Base-by-base conservation (phyloP, 2,113 vertebrate species). In the Scopus umbretta region DNA sequence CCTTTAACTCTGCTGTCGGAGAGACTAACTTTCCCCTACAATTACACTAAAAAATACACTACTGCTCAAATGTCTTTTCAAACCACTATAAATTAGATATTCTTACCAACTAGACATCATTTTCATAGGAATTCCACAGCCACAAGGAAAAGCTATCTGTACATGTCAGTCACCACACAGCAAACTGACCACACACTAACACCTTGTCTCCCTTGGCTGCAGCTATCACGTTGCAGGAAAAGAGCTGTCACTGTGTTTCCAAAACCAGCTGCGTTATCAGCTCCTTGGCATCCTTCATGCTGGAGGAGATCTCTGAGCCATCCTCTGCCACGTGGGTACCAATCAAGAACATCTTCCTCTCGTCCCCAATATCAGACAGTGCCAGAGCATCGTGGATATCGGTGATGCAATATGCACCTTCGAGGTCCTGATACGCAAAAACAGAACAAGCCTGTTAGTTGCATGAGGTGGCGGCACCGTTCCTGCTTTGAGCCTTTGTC, bases 311-410 rank as follows among this genome's bases (percentile, higher is more conserved):
- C 94, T 98, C 98, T 0, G 97, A 91, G 75, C 98, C 97, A 1
- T 98, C 98, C 82, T 98, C 98, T 90, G 93, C 97, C 93, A 97
- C 98, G 5, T 98, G 95, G 16, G 99, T 99, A 42, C 99, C 98
- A 79, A 99, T 99, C 96, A 99, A 97, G 97, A 99, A 99, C 96
- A 99, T 82, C 96, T 98, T 98, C 52, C 99, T 97, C 47, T 98
- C 82, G 4, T 99, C 99, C 6, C 99, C 99, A 16, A 98, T 95
- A 42, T 98, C 98, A 2, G 98, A 98, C 68, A 99, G 98, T 5
- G 97, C 97, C 97, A 99, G 96, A 32, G 98, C 98, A 7, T 99
- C 99, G 0, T 99, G 98, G 93, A 99, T 98, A 78, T 99, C 99
- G 1, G 99, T 98, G 97, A 99, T 99, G 93, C 97, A 93, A 87